These are phyloP conservation scores for Patiria pectinifera DNA, from an alignment of 53 echinoderm and acorn worm genomes.

Conservation along the genomic window DNA sequence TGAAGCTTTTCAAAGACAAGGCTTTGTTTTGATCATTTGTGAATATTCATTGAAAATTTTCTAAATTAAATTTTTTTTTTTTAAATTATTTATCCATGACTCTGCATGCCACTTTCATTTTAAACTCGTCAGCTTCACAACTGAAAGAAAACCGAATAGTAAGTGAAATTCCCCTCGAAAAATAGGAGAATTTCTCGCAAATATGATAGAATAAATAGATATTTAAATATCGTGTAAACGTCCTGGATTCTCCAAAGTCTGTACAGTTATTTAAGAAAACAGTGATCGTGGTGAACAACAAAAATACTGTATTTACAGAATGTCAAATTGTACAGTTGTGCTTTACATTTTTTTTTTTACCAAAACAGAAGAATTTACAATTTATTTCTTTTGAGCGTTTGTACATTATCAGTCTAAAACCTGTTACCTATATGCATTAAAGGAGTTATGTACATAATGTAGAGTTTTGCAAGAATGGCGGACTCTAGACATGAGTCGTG, in stretches of 20 bases:
- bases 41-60: too few species aligned
- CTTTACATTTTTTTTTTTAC: background rate
- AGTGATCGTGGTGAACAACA: background rate
- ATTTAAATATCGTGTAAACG: background rate
- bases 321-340: background rate
- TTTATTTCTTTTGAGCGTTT: too few species aligned
- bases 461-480: too few species aligned
- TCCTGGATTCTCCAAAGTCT: slow-evolving; percentile 13
- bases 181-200: background rate
- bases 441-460: too few species aligned
- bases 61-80: background rate
- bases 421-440: too few species aligned
- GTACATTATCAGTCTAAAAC: too few species aligned
- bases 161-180: background rate
- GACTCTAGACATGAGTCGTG: too few species aligned
- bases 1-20: too few species aligned
- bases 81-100: background rate
- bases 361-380: background rate
- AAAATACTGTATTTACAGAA: background rate
- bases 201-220: slow-evolving; percentile 17
- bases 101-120: background rate
- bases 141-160: background rate
- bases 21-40: too few species aligned
- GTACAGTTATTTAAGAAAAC: slow-evolving; percentile 26
- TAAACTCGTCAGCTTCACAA: background rate